Conservation (phyloP, 2,797 vertebrate species). For the Poeciliopsis turneri region DNA sequence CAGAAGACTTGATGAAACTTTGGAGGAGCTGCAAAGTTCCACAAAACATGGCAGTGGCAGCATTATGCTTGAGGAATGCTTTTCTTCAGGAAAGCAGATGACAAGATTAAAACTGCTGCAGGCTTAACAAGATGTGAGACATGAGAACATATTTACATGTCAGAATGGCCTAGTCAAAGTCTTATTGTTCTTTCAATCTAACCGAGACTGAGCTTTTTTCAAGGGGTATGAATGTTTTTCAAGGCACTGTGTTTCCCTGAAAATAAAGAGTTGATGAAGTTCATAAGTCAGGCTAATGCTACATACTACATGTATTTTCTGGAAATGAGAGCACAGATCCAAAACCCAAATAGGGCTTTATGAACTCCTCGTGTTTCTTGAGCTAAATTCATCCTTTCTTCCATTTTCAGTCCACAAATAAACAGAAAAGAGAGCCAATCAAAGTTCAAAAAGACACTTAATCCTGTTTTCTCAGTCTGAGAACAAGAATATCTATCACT, state of each 20-base stretch:
- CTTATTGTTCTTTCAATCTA: neutral
- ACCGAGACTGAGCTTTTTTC: neutral
- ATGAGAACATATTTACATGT: neutral
- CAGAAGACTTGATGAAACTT: no score
- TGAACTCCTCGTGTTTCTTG: neutral
- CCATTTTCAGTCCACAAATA: neutral
- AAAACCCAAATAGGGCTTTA: neutral
- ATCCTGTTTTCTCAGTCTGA: conserved; percentile 6
- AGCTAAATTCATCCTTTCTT: neutral
- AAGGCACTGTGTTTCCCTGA: neutral
- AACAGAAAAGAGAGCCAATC: neutral
- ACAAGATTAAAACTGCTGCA: neutral
- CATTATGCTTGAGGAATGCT: neutral
- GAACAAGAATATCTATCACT: conserved; percentile 22
- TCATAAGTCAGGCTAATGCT: neutral
- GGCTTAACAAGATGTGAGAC: neutral
- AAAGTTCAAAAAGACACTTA: neutral
- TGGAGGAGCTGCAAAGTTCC: no score
- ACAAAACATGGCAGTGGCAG: neutral
- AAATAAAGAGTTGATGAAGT: neutral
- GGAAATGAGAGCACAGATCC: neutral
- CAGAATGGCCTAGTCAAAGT: neutral
- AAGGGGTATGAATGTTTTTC: neutral
- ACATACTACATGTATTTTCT: neutral
- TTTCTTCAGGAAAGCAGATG: neutral